These are phyloP conservation scores for Orycteropus afer DNA, from an alignment of 2,113 vertebrate species.

Conservation along the genomic window DNA sequence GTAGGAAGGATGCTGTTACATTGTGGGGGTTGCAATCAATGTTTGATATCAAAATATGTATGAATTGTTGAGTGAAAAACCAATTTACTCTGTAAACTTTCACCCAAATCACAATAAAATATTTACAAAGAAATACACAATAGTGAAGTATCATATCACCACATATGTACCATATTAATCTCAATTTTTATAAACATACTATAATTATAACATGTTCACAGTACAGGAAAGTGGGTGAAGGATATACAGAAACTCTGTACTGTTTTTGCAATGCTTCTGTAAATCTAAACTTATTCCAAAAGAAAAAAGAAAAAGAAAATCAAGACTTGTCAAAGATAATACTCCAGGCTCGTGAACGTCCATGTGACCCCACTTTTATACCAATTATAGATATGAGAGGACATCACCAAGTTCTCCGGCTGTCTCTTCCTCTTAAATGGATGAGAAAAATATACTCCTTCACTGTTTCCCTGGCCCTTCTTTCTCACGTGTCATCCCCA, in stretches of 20 bases:
- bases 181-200: background rate
- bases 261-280: background rate
- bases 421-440: background rate
- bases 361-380: background rate
- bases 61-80: no score
- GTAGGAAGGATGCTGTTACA: no score
- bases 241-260: background rate
- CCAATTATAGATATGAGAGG: background rate
- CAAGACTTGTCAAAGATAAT: background rate
- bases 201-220: background rate
- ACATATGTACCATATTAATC: background rate
- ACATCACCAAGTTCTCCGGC: background rate
- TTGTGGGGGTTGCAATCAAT: no score
- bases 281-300: background rate
- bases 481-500: background rate
- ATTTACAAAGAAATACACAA: background rate
- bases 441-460: background rate
- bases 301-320: no score
- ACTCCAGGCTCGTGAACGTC: background rate
- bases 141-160: background rate
- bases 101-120: no score
- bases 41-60: no score
- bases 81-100: no score
- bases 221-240: background rate
- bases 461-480: background rate